Evolutionary conservation across 2,113 vertebrate genomes (phyloP), one percentile per base, ranked within the genome.

Genomic region (Actinemys pallida): DNA sequence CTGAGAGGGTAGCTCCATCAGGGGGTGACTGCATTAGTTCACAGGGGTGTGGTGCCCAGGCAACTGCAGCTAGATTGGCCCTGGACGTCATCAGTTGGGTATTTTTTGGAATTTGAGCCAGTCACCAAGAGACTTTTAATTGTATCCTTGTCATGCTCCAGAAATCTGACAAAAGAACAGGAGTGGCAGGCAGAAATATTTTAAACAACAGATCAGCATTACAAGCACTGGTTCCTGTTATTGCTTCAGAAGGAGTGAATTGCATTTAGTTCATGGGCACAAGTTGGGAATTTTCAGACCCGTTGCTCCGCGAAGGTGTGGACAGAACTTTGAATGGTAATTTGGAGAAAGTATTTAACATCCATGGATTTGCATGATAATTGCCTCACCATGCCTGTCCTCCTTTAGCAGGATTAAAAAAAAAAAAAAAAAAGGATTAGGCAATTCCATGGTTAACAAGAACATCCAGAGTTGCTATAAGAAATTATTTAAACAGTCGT

Each of bases 11-110:
- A 75, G 0, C 52, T 57, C 6, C 24, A 0, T 16, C 3, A 86
- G 84, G 59, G 50, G 81, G 13, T 29, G 10, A 2, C 24, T 2
- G 3, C 31, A 1, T 2, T 10, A 0, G 1, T 52, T 3, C 14
- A 62, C 12, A 54, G 35, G 39, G 62, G 6, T 13, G 35, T 1
- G 31, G 10, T 72, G 11, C 6, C 78, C 0, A 17, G 59, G 4
- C 59, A 93, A 52, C 82, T 91, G 72, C 47, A 54, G 27, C 16
- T 47, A 13, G 53, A 42, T 31, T 14, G 59, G 35, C 29, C 39
- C 6, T 6, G 0, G 11, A 31, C 25, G 19, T 52, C 49, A 35
- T 83, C 0, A 1, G 4, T 62, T 20, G 0, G 0, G 42, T 13
- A 1, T 62, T 7, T 49, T 31, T 29, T 45, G 25, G 9, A 25